phyloP scores from a whole-genome alignment of 2,797 vertebrate species.

The Chelmon rostratus region DNA sequence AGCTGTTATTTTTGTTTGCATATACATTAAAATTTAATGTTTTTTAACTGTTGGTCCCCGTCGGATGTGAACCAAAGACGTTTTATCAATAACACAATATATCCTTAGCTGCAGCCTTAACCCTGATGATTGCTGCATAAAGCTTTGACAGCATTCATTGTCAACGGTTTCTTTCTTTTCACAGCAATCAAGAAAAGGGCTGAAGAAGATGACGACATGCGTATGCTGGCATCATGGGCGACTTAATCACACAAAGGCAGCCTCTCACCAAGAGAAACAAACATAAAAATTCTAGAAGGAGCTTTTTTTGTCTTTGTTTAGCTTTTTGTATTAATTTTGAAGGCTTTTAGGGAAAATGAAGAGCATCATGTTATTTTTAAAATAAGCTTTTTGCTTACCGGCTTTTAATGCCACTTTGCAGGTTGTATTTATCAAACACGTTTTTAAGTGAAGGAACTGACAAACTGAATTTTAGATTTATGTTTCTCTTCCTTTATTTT shows the following conservation, averaged over 20 bases:
- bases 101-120: neutral
- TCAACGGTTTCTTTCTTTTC: conserved; percentile 28
- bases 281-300: neutral
- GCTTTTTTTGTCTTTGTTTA: neutral
- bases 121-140: neutral
- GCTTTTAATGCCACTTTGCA: neutral
- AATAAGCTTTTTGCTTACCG: neutral
- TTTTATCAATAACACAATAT: neutral
- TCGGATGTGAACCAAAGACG: neutral
- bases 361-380: conserved; percentile 12
- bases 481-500: neutral
- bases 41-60: too few species aligned
- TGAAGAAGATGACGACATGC: conserved; percentile 87
- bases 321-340: conserved; percentile 7
- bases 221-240: conserved; percentile 82
- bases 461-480: neutral
- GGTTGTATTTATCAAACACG: conserved; percentile 25
- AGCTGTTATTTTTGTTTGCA: too few species aligned
- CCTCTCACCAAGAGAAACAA: neutral
- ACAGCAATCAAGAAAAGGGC: conserved; percentile 83
- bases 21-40: too few species aligned
- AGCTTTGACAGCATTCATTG: neutral
- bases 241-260: conserved; percentile 52
- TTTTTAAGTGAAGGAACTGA: conserved; percentile 56
- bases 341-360: conserved; percentile 54